phyloP scores from a whole-genome alignment of 2,113 vertebrate genomes.

The Xenus cinereus region DNA sequence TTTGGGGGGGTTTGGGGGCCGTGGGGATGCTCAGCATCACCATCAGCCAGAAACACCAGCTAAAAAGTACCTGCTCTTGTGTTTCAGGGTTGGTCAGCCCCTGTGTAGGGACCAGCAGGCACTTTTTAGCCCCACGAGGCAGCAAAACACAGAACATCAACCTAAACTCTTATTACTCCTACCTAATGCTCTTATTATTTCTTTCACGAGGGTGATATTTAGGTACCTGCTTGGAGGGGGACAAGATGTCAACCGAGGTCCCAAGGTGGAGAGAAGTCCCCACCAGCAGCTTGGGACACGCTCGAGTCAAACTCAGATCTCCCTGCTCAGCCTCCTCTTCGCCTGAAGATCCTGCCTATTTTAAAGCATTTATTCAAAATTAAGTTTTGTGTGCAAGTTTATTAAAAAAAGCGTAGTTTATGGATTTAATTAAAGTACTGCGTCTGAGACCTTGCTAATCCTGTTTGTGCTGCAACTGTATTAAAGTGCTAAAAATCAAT shows the following conservation, averaged over 20 bases:
- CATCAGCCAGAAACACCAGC: neutral
- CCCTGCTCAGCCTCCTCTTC: neutral
- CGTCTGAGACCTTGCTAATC: slow-evolving; percentile 69
- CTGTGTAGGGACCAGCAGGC: neutral
- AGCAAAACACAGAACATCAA: neutral
- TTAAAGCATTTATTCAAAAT: neutral
- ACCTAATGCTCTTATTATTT: neutral
- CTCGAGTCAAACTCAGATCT: neutral
- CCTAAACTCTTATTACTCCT: neutral
- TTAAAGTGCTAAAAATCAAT: slow-evolving; percentile 73
- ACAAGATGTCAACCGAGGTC: rapidly evolving
- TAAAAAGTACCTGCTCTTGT: neutral
- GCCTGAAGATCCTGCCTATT: rapidly evolving
- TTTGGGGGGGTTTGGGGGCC: neutral
- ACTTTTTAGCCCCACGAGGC: neutral
- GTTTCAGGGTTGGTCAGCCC: too few relatives aligned
- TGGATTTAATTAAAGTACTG: slow-evolving; percentile 80
- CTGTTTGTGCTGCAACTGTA: slow-evolving; percentile 62
- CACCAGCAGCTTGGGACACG: rapidly evolving
- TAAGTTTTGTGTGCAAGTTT: slow-evolving; percentile 8
- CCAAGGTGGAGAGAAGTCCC: neutral
- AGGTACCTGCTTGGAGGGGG: rapidly evolving
- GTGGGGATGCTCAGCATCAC: neutral
- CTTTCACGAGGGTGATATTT: too few relatives aligned
- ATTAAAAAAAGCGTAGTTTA: slow-evolving; percentile 72